These are phyloP conservation scores for Papilio polyxenes DNA, from an alignment of 1,140 invertebrate species.

Conservation along the genomic window DNA sequence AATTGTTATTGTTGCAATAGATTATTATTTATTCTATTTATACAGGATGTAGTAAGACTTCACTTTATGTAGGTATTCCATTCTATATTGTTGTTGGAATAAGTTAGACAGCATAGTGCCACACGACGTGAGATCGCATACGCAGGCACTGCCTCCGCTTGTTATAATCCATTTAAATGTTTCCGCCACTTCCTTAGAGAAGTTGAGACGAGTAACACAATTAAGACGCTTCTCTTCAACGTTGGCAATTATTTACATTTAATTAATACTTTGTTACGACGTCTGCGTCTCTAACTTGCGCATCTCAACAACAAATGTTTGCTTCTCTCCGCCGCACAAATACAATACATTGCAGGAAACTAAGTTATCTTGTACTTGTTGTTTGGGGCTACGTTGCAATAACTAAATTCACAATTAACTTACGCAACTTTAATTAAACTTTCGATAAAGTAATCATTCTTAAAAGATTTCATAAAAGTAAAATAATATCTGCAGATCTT, in stretches of 20 bases:
- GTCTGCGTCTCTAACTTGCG: background rate
- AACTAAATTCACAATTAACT: background rate
- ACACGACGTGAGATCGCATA: background rate
- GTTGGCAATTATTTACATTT: constrained; percentile 15
- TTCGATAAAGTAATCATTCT: background rate
- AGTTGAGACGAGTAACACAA: constrained; percentile 16
- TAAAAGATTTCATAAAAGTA: background rate
- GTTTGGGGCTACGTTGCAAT: background rate
- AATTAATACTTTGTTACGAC: constrained; percentile 17
- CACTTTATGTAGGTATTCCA: no score
- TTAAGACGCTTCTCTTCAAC: constrained; percentile 5
- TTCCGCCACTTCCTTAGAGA: background rate
- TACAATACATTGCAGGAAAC: background rate
- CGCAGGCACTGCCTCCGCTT: background rate
- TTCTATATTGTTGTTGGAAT: no score
- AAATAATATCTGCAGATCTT: background rate
- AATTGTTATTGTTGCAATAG: no score
- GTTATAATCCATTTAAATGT: constrained; percentile 4
- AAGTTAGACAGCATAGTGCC: no score
- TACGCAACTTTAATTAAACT: background rate
- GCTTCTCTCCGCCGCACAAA: background rate
- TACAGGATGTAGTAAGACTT: no score
- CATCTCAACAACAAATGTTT: constrained; percentile 13
- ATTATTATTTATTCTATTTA: no score
- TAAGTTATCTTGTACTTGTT: background rate